Conservation (phyloP, 2,888 invertebrate genomes). For the Hirtodrosophila confusa region DNA sequence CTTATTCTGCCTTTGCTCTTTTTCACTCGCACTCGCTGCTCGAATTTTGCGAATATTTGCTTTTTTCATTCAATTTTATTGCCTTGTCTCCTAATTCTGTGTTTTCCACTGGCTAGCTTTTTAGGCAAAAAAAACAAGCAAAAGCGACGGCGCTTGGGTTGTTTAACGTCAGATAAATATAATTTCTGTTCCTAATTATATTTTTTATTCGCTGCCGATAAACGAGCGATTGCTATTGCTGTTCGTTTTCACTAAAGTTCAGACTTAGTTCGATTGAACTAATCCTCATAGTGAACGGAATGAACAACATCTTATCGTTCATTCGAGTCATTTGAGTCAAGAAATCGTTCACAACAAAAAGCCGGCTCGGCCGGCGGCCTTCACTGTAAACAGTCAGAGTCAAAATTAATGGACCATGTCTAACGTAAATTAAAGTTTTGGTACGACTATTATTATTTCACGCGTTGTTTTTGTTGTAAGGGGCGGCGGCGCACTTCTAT, state of each 20-base stretch:
- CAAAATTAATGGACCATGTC: no score
- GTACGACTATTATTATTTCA: no score
- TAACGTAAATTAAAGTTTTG: no score
- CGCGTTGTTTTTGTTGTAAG: no score
- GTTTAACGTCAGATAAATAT: constrained; percentile 57
- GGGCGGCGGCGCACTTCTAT: no score
- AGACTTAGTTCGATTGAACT: no score
- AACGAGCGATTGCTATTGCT: constrained; percentile 33
- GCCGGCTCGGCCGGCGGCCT: no score
- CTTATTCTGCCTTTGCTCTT: constrained; percentile 53
- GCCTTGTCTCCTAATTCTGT: constrained; percentile 50
- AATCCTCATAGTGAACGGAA: no score
- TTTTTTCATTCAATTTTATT: constrained; percentile 57
- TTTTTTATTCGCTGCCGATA: constrained; percentile 64
- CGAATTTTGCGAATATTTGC: constrained; percentile 56
- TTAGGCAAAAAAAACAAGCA: constrained; percentile 44
- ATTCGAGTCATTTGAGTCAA: no score
- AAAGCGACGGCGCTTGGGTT: constrained; percentile 39
- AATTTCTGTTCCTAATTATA: constrained; percentile 61
- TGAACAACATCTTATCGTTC: no score
- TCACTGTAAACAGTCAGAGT: no score
- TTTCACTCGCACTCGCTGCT: constrained; percentile 60
- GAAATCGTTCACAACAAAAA: no score
- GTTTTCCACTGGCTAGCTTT: constrained; percentile 43
- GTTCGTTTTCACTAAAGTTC: constrained; percentile 2